Percentiles rank a stretch among this genome's conserved stretches.
Conservation (phyloP, 1,140 invertebrate genomes). For the Drosophila santomea region DNA sequence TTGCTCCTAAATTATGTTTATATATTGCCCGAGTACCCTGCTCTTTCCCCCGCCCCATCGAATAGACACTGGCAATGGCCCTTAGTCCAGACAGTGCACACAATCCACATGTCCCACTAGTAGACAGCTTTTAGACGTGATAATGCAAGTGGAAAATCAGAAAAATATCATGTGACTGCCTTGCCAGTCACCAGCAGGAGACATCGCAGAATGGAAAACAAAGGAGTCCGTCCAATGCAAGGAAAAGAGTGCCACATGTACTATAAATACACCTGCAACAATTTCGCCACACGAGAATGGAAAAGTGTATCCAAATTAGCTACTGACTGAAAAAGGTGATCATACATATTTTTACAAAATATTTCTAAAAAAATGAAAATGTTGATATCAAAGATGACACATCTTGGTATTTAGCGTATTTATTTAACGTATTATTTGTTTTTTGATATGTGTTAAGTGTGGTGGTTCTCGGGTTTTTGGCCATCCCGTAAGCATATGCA, state of each 20-base stretch:
- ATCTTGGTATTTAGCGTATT: no score
- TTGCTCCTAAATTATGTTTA: conserved; percentile 56
- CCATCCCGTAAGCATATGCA: conserved; percentile 22
- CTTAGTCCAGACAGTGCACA: conserved; percentile 42
- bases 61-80: conserved; percentile 25
- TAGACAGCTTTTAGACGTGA: conserved; percentile 76
- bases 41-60: not conserved
- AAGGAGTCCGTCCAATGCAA: conserved; percentile 30
- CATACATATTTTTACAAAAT: no score
- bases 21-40: conserved; percentile 38
- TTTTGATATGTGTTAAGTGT: not conserved
- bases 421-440: no score
- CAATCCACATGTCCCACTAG: conserved; percentile 57
- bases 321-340: no score
- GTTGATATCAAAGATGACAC: no score
- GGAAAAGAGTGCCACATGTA: conserved; percentile 9
- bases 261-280: conserved; percentile 10
- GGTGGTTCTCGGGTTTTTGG: not conserved
- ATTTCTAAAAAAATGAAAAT: no score
- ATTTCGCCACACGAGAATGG: not conserved
- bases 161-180: conserved; percentile 56
- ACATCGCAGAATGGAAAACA: conserved; percentile 27
- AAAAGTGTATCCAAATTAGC: not conserved
- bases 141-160: conserved; percentile 75
- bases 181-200: conserved; percentile 36